Evolutionary conservation across 2,888 invertebrate genomes (phyloP).

Genomic region (Charanyca ferruginea): DNA sequence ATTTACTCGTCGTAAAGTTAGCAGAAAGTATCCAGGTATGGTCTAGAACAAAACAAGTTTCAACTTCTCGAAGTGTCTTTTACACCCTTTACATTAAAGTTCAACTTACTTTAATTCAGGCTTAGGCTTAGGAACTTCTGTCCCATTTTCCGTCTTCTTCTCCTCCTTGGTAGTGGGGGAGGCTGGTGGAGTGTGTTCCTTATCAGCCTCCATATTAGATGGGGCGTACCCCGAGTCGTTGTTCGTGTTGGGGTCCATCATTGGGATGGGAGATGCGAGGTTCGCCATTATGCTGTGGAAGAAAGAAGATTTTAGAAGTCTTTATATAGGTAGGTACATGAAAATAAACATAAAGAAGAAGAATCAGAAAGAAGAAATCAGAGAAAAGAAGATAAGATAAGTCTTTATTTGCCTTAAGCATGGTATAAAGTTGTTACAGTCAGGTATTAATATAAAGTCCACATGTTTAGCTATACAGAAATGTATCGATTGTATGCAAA

Average conservation of each 20-base stretch:
- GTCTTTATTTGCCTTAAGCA: too few relatives aligned
- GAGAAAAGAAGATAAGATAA: too few relatives aligned
- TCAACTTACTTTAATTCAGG: conserved; percentile 84
- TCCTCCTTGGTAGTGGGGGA: conserved; percentile 78
- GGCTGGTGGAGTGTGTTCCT: conserved; percentile 92
- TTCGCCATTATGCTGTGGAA: conserved; percentile 86
- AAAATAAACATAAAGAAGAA: too few relatives aligned
- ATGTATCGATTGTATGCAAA: too few relatives aligned
- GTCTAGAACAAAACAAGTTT: too few relatives aligned
- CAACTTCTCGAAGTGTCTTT: too few relatives aligned
- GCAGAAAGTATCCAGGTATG: too few relatives aligned
- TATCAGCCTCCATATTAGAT: conserved; percentile 91
- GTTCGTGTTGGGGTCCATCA: conserved; percentile 95
- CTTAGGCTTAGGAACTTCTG: conserved; percentile 75
- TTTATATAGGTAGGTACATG: background rate
- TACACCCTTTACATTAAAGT: background rate
- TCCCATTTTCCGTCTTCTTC: conserved; percentile 71
- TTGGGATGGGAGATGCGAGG: conserved; percentile 90
- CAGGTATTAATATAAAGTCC: too few relatives aligned
- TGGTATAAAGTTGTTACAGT: too few relatives aligned
- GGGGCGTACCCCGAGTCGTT: conserved; percentile 96
- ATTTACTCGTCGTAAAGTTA: too few relatives aligned
- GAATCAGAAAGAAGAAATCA: too few relatives aligned
- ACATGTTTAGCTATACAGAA: too few relatives aligned
- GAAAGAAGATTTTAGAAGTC: background rate